Evolutionary conservation across 2,113 vertebrate species (phyloP).

Genomic region (Panurus biarmicus): DNA sequence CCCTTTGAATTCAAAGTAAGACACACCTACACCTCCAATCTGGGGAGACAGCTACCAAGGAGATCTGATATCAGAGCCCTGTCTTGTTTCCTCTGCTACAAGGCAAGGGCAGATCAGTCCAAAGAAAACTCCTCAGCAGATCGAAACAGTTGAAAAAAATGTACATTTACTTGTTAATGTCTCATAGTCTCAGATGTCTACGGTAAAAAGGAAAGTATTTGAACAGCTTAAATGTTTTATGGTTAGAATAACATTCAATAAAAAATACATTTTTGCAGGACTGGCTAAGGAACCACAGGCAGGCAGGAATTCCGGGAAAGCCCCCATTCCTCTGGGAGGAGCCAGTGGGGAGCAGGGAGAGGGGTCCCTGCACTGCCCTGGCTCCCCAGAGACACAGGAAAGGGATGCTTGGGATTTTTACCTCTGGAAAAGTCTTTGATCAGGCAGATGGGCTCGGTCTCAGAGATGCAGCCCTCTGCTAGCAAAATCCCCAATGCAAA

Average conservation of each 20-base stretch:
- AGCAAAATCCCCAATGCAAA: neutral
- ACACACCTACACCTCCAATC: neutral
- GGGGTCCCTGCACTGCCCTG: neutral
- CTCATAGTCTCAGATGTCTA: conserved; percentile 57
- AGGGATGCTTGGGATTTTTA: neutral
- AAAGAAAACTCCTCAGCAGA: conserved; percentile 54
- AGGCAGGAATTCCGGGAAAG: conserved; percentile 58
- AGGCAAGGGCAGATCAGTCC: neutral
- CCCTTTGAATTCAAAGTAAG: neutral
- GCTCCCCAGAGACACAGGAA: neutral
- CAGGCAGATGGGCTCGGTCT: neutral
- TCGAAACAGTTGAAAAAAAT: neutral
- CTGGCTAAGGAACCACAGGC: conserved; percentile 38
- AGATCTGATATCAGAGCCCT: neutral
- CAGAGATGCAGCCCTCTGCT: neutral
- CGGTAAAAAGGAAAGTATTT: conserved; percentile 63
- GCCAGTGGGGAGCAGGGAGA: neutral
- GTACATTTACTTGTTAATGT: conserved; percentile 54
- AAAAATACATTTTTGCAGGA: conserved; percentile 54
- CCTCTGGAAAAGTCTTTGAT: neutral
- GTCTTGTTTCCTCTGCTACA: neutral
- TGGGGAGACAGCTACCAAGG: neutral
- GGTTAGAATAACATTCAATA: conserved; percentile 61
- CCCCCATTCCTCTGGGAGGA: neutral
- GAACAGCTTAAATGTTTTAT: conserved; percentile 67